Base-by-base conservation (phyloP, 2,113 vertebrate genomes). In the Otolemur garnettii region DNA sequence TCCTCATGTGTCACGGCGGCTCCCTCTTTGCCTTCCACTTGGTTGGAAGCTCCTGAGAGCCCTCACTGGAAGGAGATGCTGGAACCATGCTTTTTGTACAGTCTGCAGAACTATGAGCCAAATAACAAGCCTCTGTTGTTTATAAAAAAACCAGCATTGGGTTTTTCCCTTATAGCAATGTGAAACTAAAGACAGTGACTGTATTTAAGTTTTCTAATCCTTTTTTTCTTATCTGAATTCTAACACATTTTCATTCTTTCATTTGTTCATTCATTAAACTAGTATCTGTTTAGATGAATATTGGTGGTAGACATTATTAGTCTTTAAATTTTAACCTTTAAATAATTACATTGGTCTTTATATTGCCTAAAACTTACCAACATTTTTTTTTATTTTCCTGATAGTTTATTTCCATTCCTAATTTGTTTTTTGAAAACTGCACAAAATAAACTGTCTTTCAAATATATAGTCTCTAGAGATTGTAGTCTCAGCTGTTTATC, bases 381-480 rank as follows among this genome's bases (percentile, higher is more conserved):
- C 42, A 92, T 78, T 4, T 87, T 45, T 21, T 86, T 24, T 97
- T 95, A 53, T 89, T 74, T 92, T 21, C 87, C 17, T 59, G 10
- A 77, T 74, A 38, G n/a, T 68, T 68, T 92, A 22, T 95, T 95
- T 94, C 17, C 12, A 12, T 85, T 59, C 42, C 24, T 59, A 82
- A 59, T 66, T 68, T 4, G 86, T 95, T 84, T 91, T 93, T 79
- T 78, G 19, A 64, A 95, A 94, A 60, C 26, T 82, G 42, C 50
- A 83, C 53, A 59, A 59, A 95, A 78, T 59, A 42, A 80, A 93
- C 24, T 84, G 21, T 77, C 42, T 86, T 97, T 81, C 21, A 93
- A 38, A 50, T 93, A 55, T 35, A 45, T 83, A 11, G 72, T 42
- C 30, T 64, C 13, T 60, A 30, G 35, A 9, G 45, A 57, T 71